Conservation (phyloP, 2,113 vertebrate genomes). For the Zonotrichia leucophrys region DNA sequence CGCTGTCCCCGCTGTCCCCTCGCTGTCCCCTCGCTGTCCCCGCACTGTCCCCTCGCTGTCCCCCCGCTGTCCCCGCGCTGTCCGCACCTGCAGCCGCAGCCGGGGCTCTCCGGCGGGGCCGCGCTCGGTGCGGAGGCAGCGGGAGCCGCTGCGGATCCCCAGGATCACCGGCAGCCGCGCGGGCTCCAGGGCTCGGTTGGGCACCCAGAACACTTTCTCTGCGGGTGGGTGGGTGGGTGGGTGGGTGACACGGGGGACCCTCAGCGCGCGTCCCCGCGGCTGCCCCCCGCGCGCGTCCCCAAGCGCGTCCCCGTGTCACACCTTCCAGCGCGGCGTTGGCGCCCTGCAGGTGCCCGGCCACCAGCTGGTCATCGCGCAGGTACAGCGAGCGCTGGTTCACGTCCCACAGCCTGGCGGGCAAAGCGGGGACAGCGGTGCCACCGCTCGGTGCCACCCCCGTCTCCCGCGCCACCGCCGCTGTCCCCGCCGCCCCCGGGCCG, state of each 20-base stretch:
- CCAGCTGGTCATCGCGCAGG: background rate
- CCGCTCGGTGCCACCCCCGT: background rate
- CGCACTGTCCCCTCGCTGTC: too few species aligned
- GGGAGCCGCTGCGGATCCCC: background rate
- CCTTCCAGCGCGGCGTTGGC: background rate
- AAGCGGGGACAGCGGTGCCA: background rate
- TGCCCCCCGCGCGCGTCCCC: background rate
- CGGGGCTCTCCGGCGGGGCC: background rate
- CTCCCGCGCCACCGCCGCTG: too few species aligned
- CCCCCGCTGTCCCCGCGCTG: too few species aligned
- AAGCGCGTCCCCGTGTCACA: background rate
- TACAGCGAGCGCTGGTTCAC: background rate
- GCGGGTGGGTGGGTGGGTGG: background rate
- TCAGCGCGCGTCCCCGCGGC: background rate
- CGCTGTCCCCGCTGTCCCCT: background rate
- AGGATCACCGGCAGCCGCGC: background rate
- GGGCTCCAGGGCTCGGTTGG: background rate
- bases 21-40: too few species aligned
- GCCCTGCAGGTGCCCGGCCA: background rate
- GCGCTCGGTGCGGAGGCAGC: background rate
- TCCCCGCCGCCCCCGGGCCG: background rate
- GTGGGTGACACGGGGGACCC: background rate
- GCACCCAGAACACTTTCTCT: background rate
- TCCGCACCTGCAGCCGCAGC: background rate
- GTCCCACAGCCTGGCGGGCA: background rate